Percentiles rank a stretch among this genome's conserved stretches.
Conservation (phyloP, 2,113 vertebrate species). For the Alectura lathami region DNA sequence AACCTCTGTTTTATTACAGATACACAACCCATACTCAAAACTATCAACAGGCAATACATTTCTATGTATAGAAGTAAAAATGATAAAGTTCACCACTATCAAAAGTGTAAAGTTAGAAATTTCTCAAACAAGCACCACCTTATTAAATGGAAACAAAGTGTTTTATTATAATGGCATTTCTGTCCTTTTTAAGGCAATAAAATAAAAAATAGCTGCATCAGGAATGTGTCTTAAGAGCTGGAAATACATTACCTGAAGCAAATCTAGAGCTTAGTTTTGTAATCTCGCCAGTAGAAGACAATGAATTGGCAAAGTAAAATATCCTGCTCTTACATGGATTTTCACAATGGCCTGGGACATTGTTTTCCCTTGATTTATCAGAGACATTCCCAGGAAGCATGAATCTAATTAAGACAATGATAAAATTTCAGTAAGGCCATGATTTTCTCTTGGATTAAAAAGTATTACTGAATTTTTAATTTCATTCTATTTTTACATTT, state of each 20-base stretch:
- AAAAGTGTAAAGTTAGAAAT: not conserved
- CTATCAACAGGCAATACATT: not conserved
- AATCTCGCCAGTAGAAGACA: not conserved
- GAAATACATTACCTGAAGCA: not conserved
- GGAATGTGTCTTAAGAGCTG: not conserved
- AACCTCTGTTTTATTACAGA: not conserved
- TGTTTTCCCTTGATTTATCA: not conserved
- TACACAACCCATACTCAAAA: not conserved
- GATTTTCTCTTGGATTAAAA: not conserved
- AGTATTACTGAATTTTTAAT: not conserved
- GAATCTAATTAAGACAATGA: not conserved
- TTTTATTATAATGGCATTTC: not conserved
- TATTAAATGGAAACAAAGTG: conserved; percentile 11
- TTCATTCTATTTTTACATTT: not conserved
- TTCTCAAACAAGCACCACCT: not conserved
- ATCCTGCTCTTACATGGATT: not conserved
- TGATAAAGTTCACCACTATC: not conserved
- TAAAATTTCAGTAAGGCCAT: not conserved
- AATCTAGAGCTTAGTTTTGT: not conserved
- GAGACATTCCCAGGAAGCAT: not conserved
- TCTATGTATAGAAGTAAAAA: not conserved
- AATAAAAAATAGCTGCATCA: not conserved
- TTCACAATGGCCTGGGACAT: not conserved
- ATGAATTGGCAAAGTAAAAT: not conserved
- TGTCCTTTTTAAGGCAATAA: not conserved